These are phyloP conservation scores for Thecocarcelia acutangulata DNA, from an alignment of 2,888 invertebrate species.

Conservation along the genomic window DNA sequence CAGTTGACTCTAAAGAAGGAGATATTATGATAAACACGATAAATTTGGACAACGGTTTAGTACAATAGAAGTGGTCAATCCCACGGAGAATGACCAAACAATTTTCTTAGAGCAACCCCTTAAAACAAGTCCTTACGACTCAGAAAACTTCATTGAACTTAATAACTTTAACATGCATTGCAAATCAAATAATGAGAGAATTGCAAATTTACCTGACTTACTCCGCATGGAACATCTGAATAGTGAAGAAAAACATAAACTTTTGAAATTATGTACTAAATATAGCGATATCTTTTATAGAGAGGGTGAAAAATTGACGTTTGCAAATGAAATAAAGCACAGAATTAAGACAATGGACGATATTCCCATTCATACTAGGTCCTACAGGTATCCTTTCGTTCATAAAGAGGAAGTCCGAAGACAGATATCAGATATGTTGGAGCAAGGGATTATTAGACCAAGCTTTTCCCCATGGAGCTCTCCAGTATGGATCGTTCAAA, in stretches of 20 bases:
- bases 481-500: constrained; percentile 30
- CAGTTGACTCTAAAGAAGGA: background rate
- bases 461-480: constrained; percentile 18
- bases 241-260: constrained; percentile 34
- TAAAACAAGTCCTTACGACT: background rate
- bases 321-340: constrained; percentile 18
- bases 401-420: background rate
- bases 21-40: background rate
- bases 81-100: too few species aligned
- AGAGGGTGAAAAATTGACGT: constrained; percentile 1
- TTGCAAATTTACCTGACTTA: background rate
- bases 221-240: constrained; percentile 29
- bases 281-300: constrained; percentile 26
- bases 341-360: constrained; percentile 9
- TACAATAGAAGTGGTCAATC: too few species aligned
- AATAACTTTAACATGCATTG: too few species aligned
- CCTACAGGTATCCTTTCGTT: constrained; percentile 11
- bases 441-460: constrained; percentile 6
- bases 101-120: constrained; percentile 15
- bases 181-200: too few species aligned
- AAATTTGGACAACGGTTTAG: too few species aligned
- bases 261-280: constrained; percentile 9
- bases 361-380: constrained; percentile 1
- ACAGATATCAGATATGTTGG: constrained; percentile 8
- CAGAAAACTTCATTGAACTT: too few species aligned